phyloP scores from a whole-genome alignment of 2,113 vertebrate genomes.

The Hippopotamus amphibius region DNA sequence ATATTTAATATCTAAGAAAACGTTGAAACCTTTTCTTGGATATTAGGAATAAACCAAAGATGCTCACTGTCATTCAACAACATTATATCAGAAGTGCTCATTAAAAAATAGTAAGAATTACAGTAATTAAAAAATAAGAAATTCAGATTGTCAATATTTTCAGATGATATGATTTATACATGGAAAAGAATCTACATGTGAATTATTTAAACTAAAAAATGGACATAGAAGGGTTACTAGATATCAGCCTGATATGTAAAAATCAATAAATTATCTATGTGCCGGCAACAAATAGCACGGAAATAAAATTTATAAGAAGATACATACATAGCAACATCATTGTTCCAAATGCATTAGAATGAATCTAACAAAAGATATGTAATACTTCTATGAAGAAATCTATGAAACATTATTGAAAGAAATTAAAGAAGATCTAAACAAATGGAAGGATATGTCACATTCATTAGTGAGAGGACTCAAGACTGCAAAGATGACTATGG shows the following conservation, averaged over 20 bases:
- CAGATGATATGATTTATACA: not conserved
- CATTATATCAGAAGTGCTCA: not conserved
- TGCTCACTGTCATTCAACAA: not conserved
- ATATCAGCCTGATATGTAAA: not conserved
- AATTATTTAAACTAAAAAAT: slow-evolving; percentile 6
- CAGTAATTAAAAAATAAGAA: slow-evolving; percentile 43
- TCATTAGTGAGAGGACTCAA: not conserved
- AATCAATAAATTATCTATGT: not conserved
- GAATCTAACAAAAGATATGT: not conserved
- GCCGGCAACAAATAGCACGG: not conserved
- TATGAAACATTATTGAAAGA: not conserved
- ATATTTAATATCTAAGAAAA: not conserved
- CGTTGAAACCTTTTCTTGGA: not conserved
- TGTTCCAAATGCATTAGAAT: not conserved
- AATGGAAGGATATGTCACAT: not conserved
- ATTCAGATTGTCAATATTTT: not conserved
- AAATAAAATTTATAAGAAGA: slow-evolving; percentile 43
- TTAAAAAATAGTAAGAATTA: not conserved
- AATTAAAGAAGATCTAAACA: not conserved
- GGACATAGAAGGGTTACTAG: not conserved
- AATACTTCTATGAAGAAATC: not conserved
- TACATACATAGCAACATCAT: not conserved
- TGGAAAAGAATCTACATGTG: not conserved
- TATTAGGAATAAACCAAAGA: not conserved
- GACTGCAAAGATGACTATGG: not conserved